phyloP scores from a whole-genome alignment of 1,140 invertebrate genomes.

The roundworm (Caenorhabditis elegans) region WBcel235 BX284606.5:8679501-8680000 shows the following conservation, averaged over 20 bases:
- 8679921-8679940: not conserved
- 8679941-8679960: not conserved
- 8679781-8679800: not conserved
- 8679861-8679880: conserved; percentile 3
- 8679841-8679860: not conserved
- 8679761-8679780: not conserved
- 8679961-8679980: not conserved
- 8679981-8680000: not conserved
- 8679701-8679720: no score
- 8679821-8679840: not conserved
- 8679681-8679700: no score
- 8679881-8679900: conserved; percentile 14
- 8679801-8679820: not conserved
- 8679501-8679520: not conserved
- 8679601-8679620: not conserved
- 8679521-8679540: no score
- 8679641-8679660: conserved; percentile 31
- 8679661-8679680: conserved; percentile 2
- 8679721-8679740: conserved; percentile 2
- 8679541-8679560: not conserved
- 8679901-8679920: conserved; percentile 4
- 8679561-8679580: conserved; percentile 9
- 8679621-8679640: not conserved
- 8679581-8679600: not conserved
- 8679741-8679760: not conserved